phyloP scores from a whole-genome alignment of 2,888 invertebrate genomes.

The Meteorus colon region DNA sequence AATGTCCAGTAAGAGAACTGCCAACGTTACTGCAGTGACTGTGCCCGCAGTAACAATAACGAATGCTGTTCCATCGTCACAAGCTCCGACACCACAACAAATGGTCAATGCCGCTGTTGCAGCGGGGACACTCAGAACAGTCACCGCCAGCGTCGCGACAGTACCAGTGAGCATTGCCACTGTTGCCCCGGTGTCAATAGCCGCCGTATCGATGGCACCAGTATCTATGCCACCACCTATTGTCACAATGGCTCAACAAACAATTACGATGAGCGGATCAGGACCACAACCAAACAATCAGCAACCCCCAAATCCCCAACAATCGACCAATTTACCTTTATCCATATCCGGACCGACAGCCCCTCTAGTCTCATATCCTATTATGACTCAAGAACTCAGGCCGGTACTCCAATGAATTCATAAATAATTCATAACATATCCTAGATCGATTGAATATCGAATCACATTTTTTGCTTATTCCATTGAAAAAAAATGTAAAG shows the following conservation, averaged over 20 bases:
- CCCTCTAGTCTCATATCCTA: slow-evolving; percentile 80
- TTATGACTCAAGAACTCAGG: slow-evolving; percentile 77
- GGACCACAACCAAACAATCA: slow-evolving; percentile 69
- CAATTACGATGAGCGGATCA: slow-evolving; percentile 70
- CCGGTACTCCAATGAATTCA: slow-evolving; percentile 63
- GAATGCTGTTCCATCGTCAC: slow-evolving; percentile 75
- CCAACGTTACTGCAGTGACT: slow-evolving; percentile 76
- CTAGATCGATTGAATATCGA: not conserved
- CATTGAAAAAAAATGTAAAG: no score
- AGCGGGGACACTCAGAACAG: slow-evolving; percentile 74
- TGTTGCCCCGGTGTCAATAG: slow-evolving; percentile 78
- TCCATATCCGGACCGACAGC: slow-evolving; percentile 78
- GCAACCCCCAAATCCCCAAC: slow-evolving; percentile 73
- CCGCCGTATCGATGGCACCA: slow-evolving; percentile 76
- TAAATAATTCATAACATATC: not conserved
- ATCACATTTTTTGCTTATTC: not conserved
- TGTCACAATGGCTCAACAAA: slow-evolving; percentile 77
- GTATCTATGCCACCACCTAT: slow-evolving; percentile 77
- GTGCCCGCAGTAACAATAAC: slow-evolving; percentile 79
- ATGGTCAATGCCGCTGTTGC: slow-evolving; percentile 72
- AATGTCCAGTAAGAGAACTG: slow-evolving; percentile 76
- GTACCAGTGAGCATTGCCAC: slow-evolving; percentile 79
- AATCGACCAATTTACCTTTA: slow-evolving; percentile 72
- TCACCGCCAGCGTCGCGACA: slow-evolving; percentile 77
- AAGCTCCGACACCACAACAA: slow-evolving; percentile 74